These are phyloP conservation scores for Anarhynchus alexandrinus DNA, from an alignment of 2,113 vertebrate genomes.

Conservation along the genomic window DNA sequence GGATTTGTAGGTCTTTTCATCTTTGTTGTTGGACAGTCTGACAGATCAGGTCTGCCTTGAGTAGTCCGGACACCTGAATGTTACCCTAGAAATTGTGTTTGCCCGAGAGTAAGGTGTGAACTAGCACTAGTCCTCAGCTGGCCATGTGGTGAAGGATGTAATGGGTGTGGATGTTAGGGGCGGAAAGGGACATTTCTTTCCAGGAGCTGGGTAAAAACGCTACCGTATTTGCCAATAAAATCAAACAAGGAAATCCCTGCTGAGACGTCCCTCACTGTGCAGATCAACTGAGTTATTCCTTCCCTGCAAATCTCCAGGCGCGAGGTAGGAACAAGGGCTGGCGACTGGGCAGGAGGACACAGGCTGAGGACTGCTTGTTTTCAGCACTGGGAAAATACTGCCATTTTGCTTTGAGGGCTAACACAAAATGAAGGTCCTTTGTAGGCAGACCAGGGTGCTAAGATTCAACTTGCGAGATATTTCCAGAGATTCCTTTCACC, in stretches of 20 bases:
- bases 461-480: neutral
- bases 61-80: neutral
- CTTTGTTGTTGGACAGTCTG: neutral
- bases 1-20: neutral
- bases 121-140: neutral
- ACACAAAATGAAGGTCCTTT: neutral
- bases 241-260: neutral
- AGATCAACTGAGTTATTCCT: neutral
- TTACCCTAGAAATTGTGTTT: neutral
- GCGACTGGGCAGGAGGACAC: neutral
- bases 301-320: neutral
- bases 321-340: neutral
- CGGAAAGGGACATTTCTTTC: neutral
- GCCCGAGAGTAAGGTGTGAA: neutral
- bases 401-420: neutral
- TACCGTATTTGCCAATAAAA: slow-evolving; percentile 4
- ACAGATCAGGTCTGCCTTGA: neutral
- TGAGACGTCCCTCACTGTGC: neutral
- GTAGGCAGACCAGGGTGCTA: neutral
- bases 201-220: neutral
- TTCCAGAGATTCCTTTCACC: neutral
- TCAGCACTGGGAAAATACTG: neutral
- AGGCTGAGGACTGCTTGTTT: neutral
- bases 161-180: neutral
- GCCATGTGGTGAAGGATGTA: accelerated